Evolutionary conservation across 2,113 vertebrate species (phyloP).

Genomic region (Drymodes brunneopygia): DNA sequence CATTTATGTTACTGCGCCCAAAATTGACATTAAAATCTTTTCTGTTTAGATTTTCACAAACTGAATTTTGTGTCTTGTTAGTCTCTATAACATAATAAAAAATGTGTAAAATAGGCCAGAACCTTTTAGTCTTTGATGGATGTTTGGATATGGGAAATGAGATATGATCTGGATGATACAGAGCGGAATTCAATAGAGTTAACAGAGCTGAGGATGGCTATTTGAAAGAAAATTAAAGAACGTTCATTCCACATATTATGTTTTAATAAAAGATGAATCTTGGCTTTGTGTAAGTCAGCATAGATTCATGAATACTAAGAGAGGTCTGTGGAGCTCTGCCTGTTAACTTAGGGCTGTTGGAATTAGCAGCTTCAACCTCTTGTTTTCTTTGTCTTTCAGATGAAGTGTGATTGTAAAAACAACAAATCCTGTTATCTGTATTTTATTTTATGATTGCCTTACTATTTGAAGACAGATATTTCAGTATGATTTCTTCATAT

Average conservation of each 20-base stretch:
- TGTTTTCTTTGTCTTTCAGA: background rate
- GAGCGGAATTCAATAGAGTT: slow-evolving; percentile 10
- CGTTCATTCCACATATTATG: background rate
- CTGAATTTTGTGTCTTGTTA: background rate
- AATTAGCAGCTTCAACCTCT: background rate
- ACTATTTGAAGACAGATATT: background rate
- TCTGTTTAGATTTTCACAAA: slow-evolving; percentile 6
- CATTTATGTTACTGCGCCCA: background rate
- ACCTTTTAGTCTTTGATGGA: slow-evolving; percentile 1
- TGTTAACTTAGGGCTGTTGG: background rate
- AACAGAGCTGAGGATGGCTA: background rate
- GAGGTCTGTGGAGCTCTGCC: background rate
- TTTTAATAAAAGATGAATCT: background rate
- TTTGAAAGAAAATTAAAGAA: slow-evolving; percentile 30
- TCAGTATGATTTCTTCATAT: background rate
- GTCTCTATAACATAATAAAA: slow-evolving; percentile 20
- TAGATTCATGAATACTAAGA: background rate
- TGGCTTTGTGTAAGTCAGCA: background rate
- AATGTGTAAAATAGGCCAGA: slow-evolving; percentile 16
- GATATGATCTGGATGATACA: background rate
- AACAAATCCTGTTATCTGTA: fast-evolving
- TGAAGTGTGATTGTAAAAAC: background rate
- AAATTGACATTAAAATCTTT: background rate
- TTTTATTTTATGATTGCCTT: background rate
- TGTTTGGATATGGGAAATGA: slow-evolving; percentile 8